These are phyloP conservation scores for Germaria angustata DNA, from an alignment of 2,888 invertebrate species.

Conservation along the genomic window DNA sequence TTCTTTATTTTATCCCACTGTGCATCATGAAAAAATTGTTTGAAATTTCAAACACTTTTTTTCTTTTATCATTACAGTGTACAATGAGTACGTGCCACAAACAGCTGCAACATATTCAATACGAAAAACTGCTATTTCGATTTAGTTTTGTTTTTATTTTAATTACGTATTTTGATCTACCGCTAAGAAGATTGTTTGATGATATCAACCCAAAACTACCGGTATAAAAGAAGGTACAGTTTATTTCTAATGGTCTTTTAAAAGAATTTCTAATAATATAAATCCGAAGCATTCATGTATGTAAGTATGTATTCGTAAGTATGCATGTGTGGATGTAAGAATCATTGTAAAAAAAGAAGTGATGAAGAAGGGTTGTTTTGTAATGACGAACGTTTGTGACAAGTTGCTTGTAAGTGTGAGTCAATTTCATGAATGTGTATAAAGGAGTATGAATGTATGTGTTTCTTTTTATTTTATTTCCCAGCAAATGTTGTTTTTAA, in stretches of 20 bases:
- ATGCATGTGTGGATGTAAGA: too few relatives aligned
- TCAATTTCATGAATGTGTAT: background rate
- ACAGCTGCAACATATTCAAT: constrained; percentile 40
- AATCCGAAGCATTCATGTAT: background rate
- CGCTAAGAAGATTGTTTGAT: constrained; percentile 55
- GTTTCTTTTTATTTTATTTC: background rate
- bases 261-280: constrained; percentile 16
- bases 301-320: too few relatives aligned
- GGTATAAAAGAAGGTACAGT: constrained; percentile 46
- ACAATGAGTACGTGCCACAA: constrained; percentile 27
- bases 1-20: background rate
- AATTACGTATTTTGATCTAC: constrained; percentile 49
- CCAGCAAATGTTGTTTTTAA: constrained; percentile 10
- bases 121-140: background rate
- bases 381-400: background rate
- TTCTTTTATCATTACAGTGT: background rate
- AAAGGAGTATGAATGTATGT: background rate
- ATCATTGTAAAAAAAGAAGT: background rate
- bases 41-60: background rate
- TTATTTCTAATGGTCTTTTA: constrained; percentile 11
- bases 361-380: constrained; percentile 39
- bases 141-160: constrained; percentile 46
- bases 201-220: constrained; percentile 41
- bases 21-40: background rate
- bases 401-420: background rate